These are phyloP conservation scores for Python bivittatus DNA, from an alignment of 2,113 vertebrate species.

Conservation along the genomic window DNA sequence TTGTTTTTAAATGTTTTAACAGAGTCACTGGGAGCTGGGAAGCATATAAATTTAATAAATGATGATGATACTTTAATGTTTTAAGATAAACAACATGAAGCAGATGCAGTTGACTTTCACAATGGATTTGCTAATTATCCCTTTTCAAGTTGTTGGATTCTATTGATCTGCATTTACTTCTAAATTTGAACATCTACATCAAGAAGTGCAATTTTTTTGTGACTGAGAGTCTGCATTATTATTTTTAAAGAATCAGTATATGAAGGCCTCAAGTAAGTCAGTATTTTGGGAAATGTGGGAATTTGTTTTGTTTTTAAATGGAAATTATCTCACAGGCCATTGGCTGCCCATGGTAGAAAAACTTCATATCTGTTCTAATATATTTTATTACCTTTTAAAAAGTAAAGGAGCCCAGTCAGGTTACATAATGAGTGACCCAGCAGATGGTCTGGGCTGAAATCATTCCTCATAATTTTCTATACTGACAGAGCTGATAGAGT, in stretches of 20 bases:
- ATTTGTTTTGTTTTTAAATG: background rate
- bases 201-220: background rate
- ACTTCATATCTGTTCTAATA: background rate
- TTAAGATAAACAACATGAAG: background rate
- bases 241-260: background rate
- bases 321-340: background rate
- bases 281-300: background rate
- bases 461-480: background rate
- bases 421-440: background rate
- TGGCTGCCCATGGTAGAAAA: background rate
- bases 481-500: background rate
- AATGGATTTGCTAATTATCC: background rate
- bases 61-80: background rate
- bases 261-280: background rate
- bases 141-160: background rate
- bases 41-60: too few relatives aligned
- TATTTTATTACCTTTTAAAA: background rate
- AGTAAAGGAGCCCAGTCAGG: background rate
- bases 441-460: background rate
- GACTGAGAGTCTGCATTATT: background rate
- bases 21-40: too few relatives aligned
- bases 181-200: background rate
- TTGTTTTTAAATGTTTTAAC: too few relatives aligned
- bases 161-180: background rate
- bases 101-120: background rate